Evolutionary conservation across 2,888 invertebrate genomes (phyloP).

Genomic region (Hermaeophaga mercurialis): DNA sequence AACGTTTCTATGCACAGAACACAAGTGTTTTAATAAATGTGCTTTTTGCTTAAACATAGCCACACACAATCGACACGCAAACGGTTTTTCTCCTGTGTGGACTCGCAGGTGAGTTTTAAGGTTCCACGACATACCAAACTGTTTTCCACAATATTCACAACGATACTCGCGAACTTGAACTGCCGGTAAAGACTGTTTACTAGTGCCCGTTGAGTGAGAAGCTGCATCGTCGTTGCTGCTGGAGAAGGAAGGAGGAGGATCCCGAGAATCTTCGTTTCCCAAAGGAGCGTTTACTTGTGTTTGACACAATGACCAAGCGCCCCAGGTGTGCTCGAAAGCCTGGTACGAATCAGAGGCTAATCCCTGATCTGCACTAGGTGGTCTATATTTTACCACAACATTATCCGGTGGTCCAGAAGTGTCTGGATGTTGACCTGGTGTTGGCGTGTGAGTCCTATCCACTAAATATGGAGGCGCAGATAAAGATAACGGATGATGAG

Average conservation of each 20-base stretch:
- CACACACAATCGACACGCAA: constrained; percentile 85
- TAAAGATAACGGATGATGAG: constrained; percentile 71
- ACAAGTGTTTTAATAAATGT: constrained; percentile 83
- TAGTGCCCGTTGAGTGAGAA: constrained; percentile 50
- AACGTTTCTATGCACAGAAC: constrained; percentile 87
- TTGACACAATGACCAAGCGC: constrained; percentile 69
- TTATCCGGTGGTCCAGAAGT: constrained; percentile 59
- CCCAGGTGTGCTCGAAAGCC: constrained; percentile 63
- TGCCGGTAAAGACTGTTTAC: constrained; percentile 51
- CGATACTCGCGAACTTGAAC: constrained; percentile 82
- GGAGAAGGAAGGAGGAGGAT: constrained; percentile 50
- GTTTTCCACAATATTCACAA: constrained; percentile 88
- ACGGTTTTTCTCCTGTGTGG: constrained; percentile 88
- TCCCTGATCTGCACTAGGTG: constrained; percentile 71
- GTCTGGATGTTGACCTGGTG: constrained; percentile 58
- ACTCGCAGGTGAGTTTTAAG: constrained; percentile 86
- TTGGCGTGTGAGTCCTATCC: constrained; percentile 67
- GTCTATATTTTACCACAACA: constrained; percentile 66
- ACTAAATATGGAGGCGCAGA: constrained; percentile 76
- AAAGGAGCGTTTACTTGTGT: constrained; percentile 64
- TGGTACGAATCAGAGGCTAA: constrained; percentile 60
- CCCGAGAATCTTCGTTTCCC: constrained; percentile 46
- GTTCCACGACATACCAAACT: constrained; percentile 93
- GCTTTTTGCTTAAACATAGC: constrained; percentile 94
- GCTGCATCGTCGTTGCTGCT: constrained; percentile 51